Conservation (phyloP, 2,797 vertebrate species). For the Pangasius djambal region DNA sequence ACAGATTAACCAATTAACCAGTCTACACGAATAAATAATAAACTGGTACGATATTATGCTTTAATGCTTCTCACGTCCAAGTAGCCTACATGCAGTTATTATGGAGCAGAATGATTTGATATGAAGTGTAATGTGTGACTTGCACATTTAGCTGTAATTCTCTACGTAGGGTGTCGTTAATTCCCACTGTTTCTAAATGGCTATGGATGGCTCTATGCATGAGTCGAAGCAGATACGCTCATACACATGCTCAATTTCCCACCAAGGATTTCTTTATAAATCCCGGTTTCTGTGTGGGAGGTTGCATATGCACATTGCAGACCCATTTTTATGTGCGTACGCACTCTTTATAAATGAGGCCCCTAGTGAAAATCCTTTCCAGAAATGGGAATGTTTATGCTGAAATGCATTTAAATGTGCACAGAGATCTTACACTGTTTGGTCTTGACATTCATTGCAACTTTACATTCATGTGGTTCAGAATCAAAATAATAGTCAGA, state of each 20-base stretch:
- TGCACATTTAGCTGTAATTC: background rate
- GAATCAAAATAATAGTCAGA: background rate
- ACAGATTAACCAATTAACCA: background rate
- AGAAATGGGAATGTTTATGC: constrained; percentile 1
- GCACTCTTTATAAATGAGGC: background rate
- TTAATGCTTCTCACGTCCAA: background rate
- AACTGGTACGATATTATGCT: background rate
- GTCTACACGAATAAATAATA: background rate
- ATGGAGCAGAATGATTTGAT: background rate
- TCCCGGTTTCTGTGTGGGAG: background rate
- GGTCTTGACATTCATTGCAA: background rate
- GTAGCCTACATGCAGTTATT: background rate
- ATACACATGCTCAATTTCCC: background rate
- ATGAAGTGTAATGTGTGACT: background rate
- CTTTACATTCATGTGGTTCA: background rate
- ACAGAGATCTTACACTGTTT: background rate
- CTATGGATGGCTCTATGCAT: background rate
- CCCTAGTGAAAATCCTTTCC: background rate
- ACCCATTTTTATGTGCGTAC: background rate
- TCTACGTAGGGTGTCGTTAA: background rate
- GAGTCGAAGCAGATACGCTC: background rate
- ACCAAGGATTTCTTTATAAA: background rate
- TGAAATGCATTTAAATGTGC: background rate
- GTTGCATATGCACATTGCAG: background rate
- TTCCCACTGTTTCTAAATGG: constrained; percentile 1